A percentile compares a stretch with the other conserved stretches of the same genome.
Conservation (phyloP, 2,888 invertebrate species). For the Zelleria hepariella region DNA sequence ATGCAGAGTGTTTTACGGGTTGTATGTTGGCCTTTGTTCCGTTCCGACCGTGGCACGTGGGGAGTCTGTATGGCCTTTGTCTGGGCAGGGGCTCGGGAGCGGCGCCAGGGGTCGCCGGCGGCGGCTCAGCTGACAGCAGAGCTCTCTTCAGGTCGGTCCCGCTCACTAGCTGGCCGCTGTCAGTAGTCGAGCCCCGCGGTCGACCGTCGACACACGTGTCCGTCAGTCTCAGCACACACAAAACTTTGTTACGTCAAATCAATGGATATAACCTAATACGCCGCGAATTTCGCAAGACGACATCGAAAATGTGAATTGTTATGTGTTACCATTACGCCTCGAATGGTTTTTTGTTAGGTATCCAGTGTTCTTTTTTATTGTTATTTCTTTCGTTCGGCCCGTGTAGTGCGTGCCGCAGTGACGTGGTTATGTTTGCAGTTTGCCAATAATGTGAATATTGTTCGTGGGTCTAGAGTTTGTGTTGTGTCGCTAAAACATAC, state of each 20-base stretch:
- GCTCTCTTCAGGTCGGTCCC: conserved; percentile 31
- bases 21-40: neutral
- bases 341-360: conserved; percentile 31
- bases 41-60: neutral
- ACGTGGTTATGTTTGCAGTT: conserved; percentile 34
- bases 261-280: conserved; percentile 70
- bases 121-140: conserved; percentile 29
- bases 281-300: conserved; percentile 30
- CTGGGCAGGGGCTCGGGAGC: conserved; percentile 14
- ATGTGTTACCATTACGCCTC: conserved; percentile 22
- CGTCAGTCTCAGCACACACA: conserved; percentile 22
- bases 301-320: conserved; percentile 51
- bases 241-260: conserved; percentile 71
- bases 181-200: conserved; percentile 35
- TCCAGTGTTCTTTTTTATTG: neutral
- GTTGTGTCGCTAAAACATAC: conserved; percentile 29
- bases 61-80: conserved; percentile 13
- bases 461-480: conserved; percentile 27
- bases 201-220: conserved; percentile 27
- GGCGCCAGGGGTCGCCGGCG: conserved; percentile 33
- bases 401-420: conserved; percentile 25
- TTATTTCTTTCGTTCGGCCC: neutral
- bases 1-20: neutral
- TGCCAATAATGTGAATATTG: conserved; percentile 54
- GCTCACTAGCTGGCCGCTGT: conserved; percentile 15